Conservation (phyloP, 2,797 vertebrate species). For the Gouania willdenowi region DNA sequence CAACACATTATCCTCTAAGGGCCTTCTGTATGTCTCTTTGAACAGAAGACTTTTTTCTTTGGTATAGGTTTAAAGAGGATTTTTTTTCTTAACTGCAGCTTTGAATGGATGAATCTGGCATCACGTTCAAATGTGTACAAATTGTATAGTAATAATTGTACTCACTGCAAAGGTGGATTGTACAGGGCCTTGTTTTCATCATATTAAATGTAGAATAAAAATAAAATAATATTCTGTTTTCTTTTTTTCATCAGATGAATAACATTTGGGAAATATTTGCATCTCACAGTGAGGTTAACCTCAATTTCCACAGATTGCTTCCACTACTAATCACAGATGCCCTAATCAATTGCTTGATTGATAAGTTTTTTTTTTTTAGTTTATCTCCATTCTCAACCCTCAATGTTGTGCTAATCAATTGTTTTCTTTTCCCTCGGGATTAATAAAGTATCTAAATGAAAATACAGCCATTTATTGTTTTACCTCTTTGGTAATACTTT, state of each 20-base stretch:
- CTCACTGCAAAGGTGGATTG: slow-evolving; percentile 95
- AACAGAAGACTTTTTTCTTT: slow-evolving; percentile 78
- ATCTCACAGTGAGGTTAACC: too few relatives aligned
- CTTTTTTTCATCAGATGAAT: too few relatives aligned
- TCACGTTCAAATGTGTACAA: slow-evolving; percentile 94
- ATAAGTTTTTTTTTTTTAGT: too few relatives aligned
- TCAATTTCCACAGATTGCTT: too few relatives aligned
- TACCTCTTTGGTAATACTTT: too few relatives aligned
- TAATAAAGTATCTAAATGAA: too few relatives aligned
- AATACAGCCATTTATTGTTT: too few relatives aligned
- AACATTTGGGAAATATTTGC: slow-evolving; percentile 19
- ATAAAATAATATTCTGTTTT: slow-evolving; percentile 52
- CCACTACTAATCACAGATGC: too few relatives aligned
- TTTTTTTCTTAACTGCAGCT: slow-evolving; percentile 62
- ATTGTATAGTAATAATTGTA: slow-evolving; percentile 99
- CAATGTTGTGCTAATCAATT: too few relatives aligned
- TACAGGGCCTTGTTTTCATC: slow-evolving; percentile 99
- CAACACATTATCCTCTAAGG: slow-evolving; percentile 48
- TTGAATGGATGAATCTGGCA: slow-evolving; percentile 70
- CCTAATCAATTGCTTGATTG: too few relatives aligned
- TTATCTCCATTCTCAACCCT: too few relatives aligned
- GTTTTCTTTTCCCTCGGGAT: too few relatives aligned
- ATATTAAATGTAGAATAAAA: slow-evolving; percentile 93
- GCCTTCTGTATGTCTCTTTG: slow-evolving; percentile 71
- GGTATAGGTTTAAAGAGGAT: slow-evolving; percentile 77